Percentiles rank a stretch among this genome's conserved stretches.
Evolutionary conservation across 2,113 vertebrate genomes (phyloP).

Genomic region (Eubucco bourcierii): DNA sequence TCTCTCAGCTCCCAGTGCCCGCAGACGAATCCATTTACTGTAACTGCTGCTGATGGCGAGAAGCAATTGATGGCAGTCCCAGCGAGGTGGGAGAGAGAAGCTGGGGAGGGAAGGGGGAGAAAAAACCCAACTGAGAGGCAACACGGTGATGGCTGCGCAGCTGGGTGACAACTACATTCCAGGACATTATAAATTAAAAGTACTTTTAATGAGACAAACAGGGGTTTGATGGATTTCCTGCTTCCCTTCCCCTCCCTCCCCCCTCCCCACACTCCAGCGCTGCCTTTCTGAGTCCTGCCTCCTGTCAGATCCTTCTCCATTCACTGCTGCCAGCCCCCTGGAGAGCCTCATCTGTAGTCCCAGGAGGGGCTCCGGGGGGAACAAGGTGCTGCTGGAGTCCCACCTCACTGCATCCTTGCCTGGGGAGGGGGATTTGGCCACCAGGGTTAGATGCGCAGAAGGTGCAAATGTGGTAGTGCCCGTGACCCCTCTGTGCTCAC

Average conservation of each 20-base stretch:
- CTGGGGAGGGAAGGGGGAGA: background rate
- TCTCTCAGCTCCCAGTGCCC: constrained; percentile 79
- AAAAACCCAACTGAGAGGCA: constrained; percentile 11
- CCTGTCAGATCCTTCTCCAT: constrained; percentile 34
- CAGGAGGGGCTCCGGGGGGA: rapidly evolving
- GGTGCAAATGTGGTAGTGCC: too few relatives aligned
- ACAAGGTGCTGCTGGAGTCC: background rate
- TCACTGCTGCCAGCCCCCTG: background rate
- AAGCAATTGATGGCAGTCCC: constrained; percentile 82
- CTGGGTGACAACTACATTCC: constrained; percentile 77
- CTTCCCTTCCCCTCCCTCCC: constrained; percentile 36
- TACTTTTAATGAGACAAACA: constrained; percentile 80
- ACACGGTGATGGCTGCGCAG: constrained; percentile 61
- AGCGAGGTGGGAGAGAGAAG: constrained; percentile 69
- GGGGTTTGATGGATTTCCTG: constrained; percentile 71
- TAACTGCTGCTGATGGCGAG: constrained; percentile 78
- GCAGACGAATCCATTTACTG: constrained; percentile 85
- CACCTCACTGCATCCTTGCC: rapidly evolving
- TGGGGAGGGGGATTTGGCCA: background rate
- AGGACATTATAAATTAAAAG: constrained; percentile 79
- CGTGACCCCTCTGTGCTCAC: background rate
- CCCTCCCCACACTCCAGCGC: background rate
- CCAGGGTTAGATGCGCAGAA: rapidly evolving
- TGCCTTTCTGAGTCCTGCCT: constrained; percentile 23
- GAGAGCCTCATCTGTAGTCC: background rate